Conservation (phyloP, 2,113 vertebrate genomes). For the Puffinus mauretanicus region DNA sequence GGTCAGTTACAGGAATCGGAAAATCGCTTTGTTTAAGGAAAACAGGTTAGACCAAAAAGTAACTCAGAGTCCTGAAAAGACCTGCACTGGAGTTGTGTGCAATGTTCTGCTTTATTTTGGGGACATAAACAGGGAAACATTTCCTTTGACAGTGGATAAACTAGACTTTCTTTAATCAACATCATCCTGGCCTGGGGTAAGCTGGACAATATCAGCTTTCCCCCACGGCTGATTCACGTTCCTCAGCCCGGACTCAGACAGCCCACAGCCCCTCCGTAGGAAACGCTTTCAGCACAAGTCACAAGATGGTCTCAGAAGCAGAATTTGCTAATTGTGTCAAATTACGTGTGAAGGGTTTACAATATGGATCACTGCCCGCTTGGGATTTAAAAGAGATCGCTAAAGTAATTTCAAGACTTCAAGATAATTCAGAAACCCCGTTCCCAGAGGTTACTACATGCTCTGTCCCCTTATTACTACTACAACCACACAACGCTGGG, state of each 20-base stretch:
- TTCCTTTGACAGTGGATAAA: not conserved
- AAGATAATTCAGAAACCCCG: not conserved
- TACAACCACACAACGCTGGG: not conserved
- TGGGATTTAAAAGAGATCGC: slow-evolving; percentile 37
- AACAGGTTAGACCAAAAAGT: not conserved
- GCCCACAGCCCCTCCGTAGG: not conserved
- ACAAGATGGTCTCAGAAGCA: slow-evolving; percentile 8
- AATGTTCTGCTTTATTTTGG: not conserved
- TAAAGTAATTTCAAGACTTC: slow-evolving; percentile 36
- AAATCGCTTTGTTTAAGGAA: not conserved
- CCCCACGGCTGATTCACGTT: not conserved
- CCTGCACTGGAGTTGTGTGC: not conserved
- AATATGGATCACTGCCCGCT: slow-evolving; percentile 38
- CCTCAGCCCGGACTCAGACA: not conserved
- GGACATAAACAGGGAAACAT: not conserved
- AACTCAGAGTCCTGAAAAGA: not conserved
- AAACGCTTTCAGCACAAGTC: not conserved
- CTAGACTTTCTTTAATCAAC: not conserved
- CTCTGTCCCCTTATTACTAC: not conserved
- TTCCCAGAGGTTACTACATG: slow-evolving; percentile 11
- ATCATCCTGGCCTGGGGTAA: not conserved
- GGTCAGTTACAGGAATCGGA: not conserved
- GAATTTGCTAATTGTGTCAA: slow-evolving; percentile 39
- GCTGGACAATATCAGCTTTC: not conserved
- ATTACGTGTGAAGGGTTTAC: slow-evolving; percentile 37